Percentiles rank a stretch among this genome's conserved stretches.
Evolutionary conservation across 2,888 invertebrate genomes (phyloP).

Genomic region (Lucinisca nassula): DNA sequence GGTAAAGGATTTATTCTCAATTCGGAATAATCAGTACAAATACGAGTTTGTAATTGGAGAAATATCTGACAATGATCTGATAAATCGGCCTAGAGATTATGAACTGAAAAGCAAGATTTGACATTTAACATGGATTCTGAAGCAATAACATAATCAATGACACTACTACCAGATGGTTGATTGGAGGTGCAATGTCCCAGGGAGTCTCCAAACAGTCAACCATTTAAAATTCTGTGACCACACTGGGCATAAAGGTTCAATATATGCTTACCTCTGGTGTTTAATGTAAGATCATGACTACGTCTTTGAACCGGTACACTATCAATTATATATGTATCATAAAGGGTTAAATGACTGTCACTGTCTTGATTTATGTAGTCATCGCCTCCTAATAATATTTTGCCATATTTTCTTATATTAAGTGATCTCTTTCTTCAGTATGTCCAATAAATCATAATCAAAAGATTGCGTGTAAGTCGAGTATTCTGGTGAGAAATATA

Average conservation of each 20-base stretch:
- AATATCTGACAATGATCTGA: not conserved
- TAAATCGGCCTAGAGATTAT: not conserved
- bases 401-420: too few species aligned
- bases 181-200: not conserved
- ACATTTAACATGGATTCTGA: not conserved
- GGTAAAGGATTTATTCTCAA: not conserved
- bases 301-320: too few species aligned
- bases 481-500: too few species aligned
- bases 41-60: not conserved
- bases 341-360: too few species aligned
- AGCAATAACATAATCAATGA: not conserved
- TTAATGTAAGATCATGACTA: too few species aligned
- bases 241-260: conserved; percentile 1
- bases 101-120: not conserved
- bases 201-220: not conserved
- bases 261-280: too few species aligned
- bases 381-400: too few species aligned
- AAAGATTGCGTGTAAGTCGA: too few species aligned
- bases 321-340: too few species aligned
- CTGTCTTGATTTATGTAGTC: too few species aligned
- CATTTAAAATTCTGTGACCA: not conserved
- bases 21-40: not conserved
- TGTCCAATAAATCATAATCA: too few species aligned
- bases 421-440: too few species aligned
- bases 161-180: conserved; percentile 7